These are phyloP conservation scores for Psylliodes chrysocephalus DNA, from an alignment of 2,888 invertebrate species.

Conservation along the genomic window DNA sequence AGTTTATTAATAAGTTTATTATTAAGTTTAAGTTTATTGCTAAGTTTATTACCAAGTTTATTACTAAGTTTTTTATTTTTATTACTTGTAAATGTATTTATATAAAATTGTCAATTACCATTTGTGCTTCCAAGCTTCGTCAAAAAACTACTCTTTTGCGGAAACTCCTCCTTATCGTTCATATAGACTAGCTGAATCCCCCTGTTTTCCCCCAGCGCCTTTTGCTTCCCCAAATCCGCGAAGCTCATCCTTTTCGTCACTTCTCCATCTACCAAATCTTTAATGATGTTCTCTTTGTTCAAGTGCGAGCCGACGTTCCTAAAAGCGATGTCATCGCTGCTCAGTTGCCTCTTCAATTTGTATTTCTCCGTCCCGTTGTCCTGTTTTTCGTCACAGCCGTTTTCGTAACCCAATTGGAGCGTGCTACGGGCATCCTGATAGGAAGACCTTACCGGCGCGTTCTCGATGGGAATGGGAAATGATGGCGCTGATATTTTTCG, in stretches of 20 bases:
- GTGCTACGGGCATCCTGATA: constrained; percentile 80
- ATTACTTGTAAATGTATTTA: too few species aligned
- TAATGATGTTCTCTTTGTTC: constrained; percentile 65
- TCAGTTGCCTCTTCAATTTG: constrained; percentile 69
- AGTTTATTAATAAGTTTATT: too few species aligned
- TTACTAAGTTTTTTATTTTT: too few species aligned
- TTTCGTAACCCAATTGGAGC: constrained; percentile 74
- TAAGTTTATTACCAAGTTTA: too few species aligned
- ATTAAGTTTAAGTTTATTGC: too few species aligned
- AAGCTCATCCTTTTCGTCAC: constrained; percentile 72
- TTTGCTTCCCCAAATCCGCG: constrained; percentile 75
- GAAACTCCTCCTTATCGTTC: constrained; percentile 69
- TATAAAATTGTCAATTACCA: too few species aligned
- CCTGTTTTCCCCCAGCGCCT: constrained; percentile 67
- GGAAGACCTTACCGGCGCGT: constrained; percentile 77
- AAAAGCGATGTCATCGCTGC: constrained; percentile 69
- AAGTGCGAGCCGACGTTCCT: constrained; percentile 61
- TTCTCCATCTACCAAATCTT: constrained; percentile 72
- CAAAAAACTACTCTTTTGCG: constrained; percentile 54
- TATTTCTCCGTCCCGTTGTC: constrained; percentile 70
- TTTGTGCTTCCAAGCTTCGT: constrained; percentile 57
- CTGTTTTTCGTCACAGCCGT: constrained; percentile 69
- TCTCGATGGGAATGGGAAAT: constrained; percentile 66
- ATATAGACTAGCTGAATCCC: constrained; percentile 69
- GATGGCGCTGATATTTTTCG: constrained; percentile 68